Conservation (phyloP, 30 jellyfish, hydroid and myxozoan species). For the Hydractinia symbiolongicarpus region DNA sequence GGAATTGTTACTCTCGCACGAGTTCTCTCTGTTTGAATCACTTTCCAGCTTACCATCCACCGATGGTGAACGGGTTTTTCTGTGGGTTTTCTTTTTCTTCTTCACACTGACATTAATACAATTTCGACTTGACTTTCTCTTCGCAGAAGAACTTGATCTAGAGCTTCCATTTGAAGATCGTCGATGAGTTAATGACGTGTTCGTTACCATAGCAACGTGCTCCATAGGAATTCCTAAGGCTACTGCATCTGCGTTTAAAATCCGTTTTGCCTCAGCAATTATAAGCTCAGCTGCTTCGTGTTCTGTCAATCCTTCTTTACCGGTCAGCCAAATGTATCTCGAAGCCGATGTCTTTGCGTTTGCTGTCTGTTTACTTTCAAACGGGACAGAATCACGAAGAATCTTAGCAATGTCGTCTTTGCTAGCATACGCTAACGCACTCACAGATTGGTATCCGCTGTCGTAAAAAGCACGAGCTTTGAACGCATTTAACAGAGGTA, state of each 20-base stretch:
- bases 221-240: constrained; percentile 50
- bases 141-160: background rate
- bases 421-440: constrained; percentile 65
- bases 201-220: background rate
- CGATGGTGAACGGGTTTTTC: background rate
- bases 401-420: constrained; percentile 54
- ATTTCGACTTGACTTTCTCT: background rate
- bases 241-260: constrained; percentile 53
- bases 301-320: constrained; percentile 81
- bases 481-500: constrained; percentile 66
- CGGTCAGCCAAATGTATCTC: constrained; percentile 70
- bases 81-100: background rate
- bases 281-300: constrained; percentile 75
- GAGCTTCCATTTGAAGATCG: background rate
- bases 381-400: constrained; percentile 71
- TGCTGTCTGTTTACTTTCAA: constrained; percentile 51
- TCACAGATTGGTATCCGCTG: constrained; percentile 84
- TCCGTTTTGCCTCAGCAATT: constrained; percentile 77
- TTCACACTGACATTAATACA: background rate
- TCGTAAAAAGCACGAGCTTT: constrained; percentile 76
- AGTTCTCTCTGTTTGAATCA: too few relatives aligned
- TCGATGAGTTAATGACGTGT: too few relatives aligned
- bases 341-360: constrained; percentile 19
- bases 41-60: too few relatives aligned
- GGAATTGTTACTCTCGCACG: too few relatives aligned